Evolutionary conservation across 2,888 invertebrate genomes (phyloP).

Genomic region (Gryllus longicercus): DNA sequence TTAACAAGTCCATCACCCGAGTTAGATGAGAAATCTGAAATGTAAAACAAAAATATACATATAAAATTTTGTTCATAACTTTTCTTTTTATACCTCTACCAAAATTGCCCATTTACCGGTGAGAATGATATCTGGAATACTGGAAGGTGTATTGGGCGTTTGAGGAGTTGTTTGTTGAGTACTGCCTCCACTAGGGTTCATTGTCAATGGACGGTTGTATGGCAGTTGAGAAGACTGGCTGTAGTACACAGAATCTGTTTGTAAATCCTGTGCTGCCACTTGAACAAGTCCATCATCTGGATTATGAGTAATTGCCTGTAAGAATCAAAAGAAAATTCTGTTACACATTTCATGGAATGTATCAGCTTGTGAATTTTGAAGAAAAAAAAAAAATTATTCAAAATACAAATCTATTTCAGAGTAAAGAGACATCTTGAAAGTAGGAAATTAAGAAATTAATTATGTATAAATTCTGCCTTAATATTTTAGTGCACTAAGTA

Average conservation of each 20-base stretch:
- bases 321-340: neutral
- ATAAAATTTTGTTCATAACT: neutral
- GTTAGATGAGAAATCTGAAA: conserved; percentile 41
- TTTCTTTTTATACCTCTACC: neutral
- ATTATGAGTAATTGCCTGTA: conserved; percentile 39
- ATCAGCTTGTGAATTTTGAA: no score
- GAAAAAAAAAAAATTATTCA: no score
- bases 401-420: no score
- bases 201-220: conserved; percentile 50
- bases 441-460: no score
- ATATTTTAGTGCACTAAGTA: no score
- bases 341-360: no score
- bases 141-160: conserved; percentile 72
- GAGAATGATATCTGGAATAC: conserved; percentile 77
- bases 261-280: conserved; percentile 51
- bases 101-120: conserved; percentile 57
- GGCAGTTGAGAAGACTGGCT: conserved; percentile 54
- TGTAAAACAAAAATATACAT: neutral
- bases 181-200: conserved; percentile 45
- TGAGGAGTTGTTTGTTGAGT: conserved; percentile 52
- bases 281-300: conserved; percentile 36
- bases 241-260: conserved; percentile 58
- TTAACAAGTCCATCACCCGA: conserved; percentile 47
- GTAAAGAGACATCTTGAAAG: no score
- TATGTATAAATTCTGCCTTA: no score